Evolutionary conservation across 2,113 vertebrate genomes (phyloP).

Genomic region (Pseudopodoces humilis): DNA sequence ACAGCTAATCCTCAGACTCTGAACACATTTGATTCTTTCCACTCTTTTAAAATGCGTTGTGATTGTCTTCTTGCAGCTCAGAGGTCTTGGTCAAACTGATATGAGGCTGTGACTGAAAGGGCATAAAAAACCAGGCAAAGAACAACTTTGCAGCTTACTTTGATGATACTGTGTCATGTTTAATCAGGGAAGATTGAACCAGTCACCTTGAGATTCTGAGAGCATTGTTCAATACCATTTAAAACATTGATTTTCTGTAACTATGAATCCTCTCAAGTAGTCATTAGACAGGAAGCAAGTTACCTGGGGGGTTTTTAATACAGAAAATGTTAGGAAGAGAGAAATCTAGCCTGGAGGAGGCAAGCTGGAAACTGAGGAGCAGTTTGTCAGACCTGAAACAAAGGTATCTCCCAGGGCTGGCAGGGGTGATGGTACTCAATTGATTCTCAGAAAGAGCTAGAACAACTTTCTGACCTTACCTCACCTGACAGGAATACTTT

Average conservation of each 20-base stretch:
- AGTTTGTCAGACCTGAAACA: conserved; percentile 54
- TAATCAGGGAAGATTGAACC: conserved; percentile 64
- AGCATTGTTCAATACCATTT: conserved; percentile 63
- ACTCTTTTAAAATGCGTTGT: neutral
- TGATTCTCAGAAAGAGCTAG: conserved; percentile 37
- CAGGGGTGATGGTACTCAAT: neutral
- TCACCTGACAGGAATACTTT: conserved; percentile 1
- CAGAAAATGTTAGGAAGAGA: conserved; percentile 50
- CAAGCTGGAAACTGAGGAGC: conserved; percentile 36
- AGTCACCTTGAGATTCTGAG: conserved; percentile 70
- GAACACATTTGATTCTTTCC: neutral
- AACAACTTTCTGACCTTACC: conserved; percentile 40
- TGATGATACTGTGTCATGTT: conserved; percentile 61
- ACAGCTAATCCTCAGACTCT: neutral
- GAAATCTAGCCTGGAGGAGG: conserved; percentile 59
- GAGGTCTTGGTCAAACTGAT: neutral
- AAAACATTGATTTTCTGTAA: conserved; percentile 75
- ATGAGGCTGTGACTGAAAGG: neutral
- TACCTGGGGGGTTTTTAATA: conserved; percentile 27
- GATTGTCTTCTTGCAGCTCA: neutral
- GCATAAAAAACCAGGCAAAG: neutral
- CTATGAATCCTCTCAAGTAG: conserved; percentile 68
- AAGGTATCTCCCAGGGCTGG: conserved; percentile 37
- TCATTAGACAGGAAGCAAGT: conserved; percentile 68
- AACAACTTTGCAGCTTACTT: conserved; percentile 37